Evolutionary conservation across 2,113 vertebrate species (phyloP).

Genomic region (Electrona antarctica): DNA sequence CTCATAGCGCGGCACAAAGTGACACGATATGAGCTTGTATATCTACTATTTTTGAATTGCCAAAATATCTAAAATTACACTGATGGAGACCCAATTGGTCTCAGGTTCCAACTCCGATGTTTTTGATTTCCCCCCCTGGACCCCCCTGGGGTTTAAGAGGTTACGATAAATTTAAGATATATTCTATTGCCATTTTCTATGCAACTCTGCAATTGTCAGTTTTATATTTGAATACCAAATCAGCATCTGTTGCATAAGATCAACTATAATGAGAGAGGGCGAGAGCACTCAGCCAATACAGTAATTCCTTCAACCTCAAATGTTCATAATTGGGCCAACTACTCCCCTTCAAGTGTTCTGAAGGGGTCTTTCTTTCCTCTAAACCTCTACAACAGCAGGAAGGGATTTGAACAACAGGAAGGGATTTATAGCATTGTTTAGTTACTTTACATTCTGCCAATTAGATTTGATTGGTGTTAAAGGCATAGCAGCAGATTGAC

Average conservation of each 20-base stretch:
- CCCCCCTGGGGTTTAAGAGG: no score
- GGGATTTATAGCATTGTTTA: conserved; percentile 1
- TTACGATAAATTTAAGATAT: no score
- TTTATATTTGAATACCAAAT: conserved; percentile 26
- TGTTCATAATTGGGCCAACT: conserved; percentile 8
- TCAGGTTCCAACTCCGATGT: no score
- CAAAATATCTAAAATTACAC: no score
- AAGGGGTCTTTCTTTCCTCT: conserved; percentile 18
- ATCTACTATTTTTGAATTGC: no score
- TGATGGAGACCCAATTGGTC: no score
- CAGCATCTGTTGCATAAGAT: conserved; percentile 1
- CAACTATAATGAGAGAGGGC: neutral
- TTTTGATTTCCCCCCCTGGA: no score
- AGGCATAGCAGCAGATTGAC: conserved; percentile 11
- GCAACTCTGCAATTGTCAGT: conserved; percentile 2
- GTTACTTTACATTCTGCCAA: conserved; percentile 16
- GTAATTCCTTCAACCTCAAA: conserved; percentile 40
- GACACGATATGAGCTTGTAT: no score
- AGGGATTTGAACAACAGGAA: neutral
- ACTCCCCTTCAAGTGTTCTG: conserved; percentile 34
- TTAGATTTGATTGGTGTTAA: conserved; percentile 17
- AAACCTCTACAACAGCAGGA: conserved; percentile 10
- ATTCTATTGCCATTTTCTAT: no score
- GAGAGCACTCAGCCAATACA: neutral
- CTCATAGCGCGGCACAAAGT: no score